Percentiles rank a stretch among this genome's conserved stretches.
phyloP scores from a whole-genome alignment of 2,113 vertebrate genomes.

The Bos indicus region DNA sequence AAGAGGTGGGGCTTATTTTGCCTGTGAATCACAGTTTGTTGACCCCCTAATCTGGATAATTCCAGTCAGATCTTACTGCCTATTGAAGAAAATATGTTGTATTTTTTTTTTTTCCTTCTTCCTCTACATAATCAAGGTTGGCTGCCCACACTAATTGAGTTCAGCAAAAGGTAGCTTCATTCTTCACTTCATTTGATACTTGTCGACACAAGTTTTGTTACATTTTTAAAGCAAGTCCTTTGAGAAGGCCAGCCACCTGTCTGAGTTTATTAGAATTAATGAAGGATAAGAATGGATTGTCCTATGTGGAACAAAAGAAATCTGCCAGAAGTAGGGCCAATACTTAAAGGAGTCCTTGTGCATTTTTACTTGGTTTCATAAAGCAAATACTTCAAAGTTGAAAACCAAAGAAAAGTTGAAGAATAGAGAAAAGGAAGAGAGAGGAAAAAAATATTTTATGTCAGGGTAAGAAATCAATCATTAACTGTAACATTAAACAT shows the following conservation, averaged over 20 bases:
- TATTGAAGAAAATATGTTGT: not conserved
- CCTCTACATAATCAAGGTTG: not conserved
- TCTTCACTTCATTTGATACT: conserved; percentile 37
- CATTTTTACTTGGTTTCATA: conserved; percentile 44
- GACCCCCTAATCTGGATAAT: not conserved
- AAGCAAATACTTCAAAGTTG: conserved; percentile 32
- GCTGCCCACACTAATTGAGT: conserved; percentile 28
- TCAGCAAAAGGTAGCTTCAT: conserved; percentile 52
- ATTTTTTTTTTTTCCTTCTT: not conserved
- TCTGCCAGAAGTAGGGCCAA: conserved; percentile 9
- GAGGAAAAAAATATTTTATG: conserved; percentile 27
- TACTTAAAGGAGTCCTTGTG: conserved; percentile 30
- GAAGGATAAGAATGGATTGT: conserved; percentile 50
- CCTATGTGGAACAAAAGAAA: conserved; percentile 46
- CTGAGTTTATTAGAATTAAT: conserved; percentile 64
- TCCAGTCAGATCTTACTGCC: not conserved
- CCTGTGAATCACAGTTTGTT: not conserved
- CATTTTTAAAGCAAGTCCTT: conserved; percentile 37
- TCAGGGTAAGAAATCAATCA: conserved; percentile 53
- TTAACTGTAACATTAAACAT: conserved; percentile 49
- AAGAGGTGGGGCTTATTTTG: not conserved
- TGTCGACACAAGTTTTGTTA: conserved; percentile 44
- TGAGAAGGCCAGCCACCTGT: conserved; percentile 54
- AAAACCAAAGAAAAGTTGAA: not conserved
- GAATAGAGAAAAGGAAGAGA: not conserved